Evolutionary conservation across 2,113 vertebrate species (phyloP), one percentile per base, ranked within the genome.

Genomic region (Podarcis raffonei): DNA sequence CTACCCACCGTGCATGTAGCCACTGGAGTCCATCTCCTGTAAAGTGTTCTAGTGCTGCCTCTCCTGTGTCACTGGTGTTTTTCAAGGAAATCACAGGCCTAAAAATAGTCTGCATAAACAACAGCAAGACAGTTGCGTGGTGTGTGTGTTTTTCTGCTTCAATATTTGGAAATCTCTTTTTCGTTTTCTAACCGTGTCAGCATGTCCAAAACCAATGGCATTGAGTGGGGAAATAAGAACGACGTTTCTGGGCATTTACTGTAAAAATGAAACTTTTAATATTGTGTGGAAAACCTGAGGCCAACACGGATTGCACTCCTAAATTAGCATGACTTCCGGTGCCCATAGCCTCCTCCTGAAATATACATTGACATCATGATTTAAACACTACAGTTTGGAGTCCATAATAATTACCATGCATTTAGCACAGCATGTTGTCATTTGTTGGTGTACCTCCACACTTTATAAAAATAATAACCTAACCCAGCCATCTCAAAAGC

Each of bases 21-120:
- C 81, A n/a, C 91, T 92, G 94, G 93, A 95, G 94, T 94, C 87
- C 89, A 89, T 89, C 91, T 95, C 90, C 22, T 91, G 92, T 90
- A 88, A 94, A 93, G 91, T 88, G 79, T 90, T 91, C 87, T 94
- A 91, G 93, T 92, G 82, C 89, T 89, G 92, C 93, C 94, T 89
- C 92, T 95, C 89, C 91, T 72, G 39, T 93, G 92, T 87, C 91
- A 83, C 91, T 94, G 91, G 85, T 96, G 95, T 96, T 96, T 96
- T 96, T 95, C 94, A 95, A 96, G 95, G 96, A 96, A 96, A 96
- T 95, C 94, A 85, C 77, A 83, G 92, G 57, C 91, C 95, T 96
- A 95, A 96, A 96, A 96, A 96, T 96, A 96, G 95, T 92, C 93
- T 95, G 88, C 86, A 95, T 95, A 95, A 96, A 96, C 94, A 95